Evolutionary conservation across 1,140 invertebrate species (phyloP).

Genomic region (Marisa cornuarietis): DNA sequence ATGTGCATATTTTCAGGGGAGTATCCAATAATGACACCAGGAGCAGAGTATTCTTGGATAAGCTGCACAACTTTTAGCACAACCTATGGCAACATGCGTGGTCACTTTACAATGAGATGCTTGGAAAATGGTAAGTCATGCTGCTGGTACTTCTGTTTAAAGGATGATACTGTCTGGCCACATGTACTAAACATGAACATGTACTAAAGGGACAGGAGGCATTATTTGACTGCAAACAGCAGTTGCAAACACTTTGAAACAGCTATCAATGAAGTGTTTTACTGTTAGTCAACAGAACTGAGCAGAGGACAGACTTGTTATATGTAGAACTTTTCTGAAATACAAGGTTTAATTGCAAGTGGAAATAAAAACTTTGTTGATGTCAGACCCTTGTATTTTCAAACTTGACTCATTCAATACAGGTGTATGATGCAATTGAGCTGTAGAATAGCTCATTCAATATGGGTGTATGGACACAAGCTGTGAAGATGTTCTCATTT

Average conservation of each 20-base stretch:
- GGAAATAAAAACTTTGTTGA: too few relatives aligned
- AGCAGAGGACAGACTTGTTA: too few relatives aligned
- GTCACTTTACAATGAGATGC: constrained; percentile 51
- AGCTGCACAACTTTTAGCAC: constrained; percentile 54
- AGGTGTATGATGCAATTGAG: too few relatives aligned
- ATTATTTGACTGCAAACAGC: too few relatives aligned
- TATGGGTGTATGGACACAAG: neutral
- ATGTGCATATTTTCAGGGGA: constrained; percentile 36
- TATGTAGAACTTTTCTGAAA: too few relatives aligned
- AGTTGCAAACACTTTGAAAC: too few relatives aligned
- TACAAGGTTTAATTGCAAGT: too few relatives aligned
- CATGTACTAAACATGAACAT: neutral
- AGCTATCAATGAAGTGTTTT: too few relatives aligned
- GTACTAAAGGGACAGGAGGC: neutral
- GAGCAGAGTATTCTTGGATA: constrained; percentile 48
- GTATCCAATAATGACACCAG: constrained; percentile 56
- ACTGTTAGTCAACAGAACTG: too few relatives aligned
- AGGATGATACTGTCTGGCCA: neutral
- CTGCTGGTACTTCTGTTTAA: neutral
- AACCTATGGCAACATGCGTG: constrained; percentile 55
- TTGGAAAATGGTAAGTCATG: constrained; percentile 40
- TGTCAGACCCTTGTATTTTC: too few relatives aligned
- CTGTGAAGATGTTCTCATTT: neutral
- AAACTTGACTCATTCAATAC: too few relatives aligned
- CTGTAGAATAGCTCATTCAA: neutral